Conservation (phyloP, 1,140 invertebrate species). For the Tribolium castaneum region DNA sequence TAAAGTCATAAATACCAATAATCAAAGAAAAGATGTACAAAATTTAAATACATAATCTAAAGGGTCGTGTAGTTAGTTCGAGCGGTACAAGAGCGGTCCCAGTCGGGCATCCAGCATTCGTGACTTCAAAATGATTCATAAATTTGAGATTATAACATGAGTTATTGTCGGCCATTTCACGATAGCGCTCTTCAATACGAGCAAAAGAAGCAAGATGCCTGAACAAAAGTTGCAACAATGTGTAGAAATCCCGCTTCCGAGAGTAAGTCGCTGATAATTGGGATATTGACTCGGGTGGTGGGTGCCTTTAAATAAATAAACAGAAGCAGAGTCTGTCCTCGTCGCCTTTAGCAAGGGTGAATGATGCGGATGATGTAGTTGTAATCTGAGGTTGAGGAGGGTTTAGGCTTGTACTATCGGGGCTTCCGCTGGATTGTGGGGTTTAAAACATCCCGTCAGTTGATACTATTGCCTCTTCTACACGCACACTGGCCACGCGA, state of each 20-base stretch:
- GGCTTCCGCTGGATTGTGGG: slow-evolving; percentile 44
- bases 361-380: slow-evolving; percentile 36
- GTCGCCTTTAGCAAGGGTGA: background rate
- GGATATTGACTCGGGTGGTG: background rate
- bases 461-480: slow-evolving; percentile 42
- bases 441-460: slow-evolving; percentile 46
- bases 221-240: slow-evolving; percentile 35
- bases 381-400: slow-evolving; percentile 42
- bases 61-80: slow-evolving; percentile 49
- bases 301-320: slow-evolving; percentile 15
- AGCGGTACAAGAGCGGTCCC: slow-evolving; percentile 42
- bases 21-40: slow-evolving; percentile 51
- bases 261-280: background rate
- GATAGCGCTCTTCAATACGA: slow-evolving; percentile 46
- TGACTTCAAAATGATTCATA: slow-evolving; percentile 54
- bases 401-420: slow-evolving; percentile 41
- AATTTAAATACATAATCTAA: slow-evolving; percentile 54
- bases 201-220: slow-evolving; percentile 25
- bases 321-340: background rate
- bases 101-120: slow-evolving; percentile 49
- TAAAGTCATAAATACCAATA: slow-evolving; percentile 48
- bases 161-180: slow-evolving; percentile 52
- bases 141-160: slow-evolving; percentile 55
- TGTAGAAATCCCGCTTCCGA: slow-evolving; percentile 1
- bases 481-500: slow-evolving; percentile 38